These are phyloP conservation scores for Tigriopus californicus DNA, from an alignment of 2,888 invertebrate species.

Conservation along the genomic window DNA sequence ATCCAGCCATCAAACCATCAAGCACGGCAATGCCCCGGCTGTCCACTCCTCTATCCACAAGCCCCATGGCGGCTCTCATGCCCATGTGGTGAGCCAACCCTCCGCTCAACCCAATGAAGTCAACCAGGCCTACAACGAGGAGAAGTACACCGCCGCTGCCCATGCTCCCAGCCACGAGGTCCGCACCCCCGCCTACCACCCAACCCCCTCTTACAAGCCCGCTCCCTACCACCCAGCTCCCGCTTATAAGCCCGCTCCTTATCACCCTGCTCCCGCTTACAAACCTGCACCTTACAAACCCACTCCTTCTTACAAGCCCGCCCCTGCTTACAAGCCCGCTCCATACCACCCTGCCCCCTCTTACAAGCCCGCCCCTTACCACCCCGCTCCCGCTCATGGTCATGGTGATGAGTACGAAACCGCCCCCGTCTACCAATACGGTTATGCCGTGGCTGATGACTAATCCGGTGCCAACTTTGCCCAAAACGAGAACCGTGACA, in stretches of 20 bases:
- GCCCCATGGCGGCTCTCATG: conserved; percentile 1
- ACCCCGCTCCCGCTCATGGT: not conserved
- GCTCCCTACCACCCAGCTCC: conserved; percentile 1
- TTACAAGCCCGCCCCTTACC: conserved; percentile 6
- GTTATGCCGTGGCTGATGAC: conserved; percentile 11
- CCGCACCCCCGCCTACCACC: not conserved
- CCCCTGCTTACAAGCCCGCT: not conserved
- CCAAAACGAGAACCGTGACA: conserved; percentile 5
- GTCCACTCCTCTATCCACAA: conserved; percentile 3
- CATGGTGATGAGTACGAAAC: not conserved
- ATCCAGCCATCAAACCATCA: conserved; percentile 5
- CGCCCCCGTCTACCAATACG: conserved; percentile 11
- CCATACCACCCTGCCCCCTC: conserved; percentile 5
- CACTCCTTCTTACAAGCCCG: conserved; percentile 1
- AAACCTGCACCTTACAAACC: not conserved
- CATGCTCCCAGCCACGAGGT: conserved; percentile 4
- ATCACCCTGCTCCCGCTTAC: not conserved
- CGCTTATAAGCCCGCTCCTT: not conserved
- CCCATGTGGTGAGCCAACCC: conserved; percentile 1
- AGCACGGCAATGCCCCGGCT: conserved; percentile 7
- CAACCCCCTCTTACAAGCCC: not conserved
- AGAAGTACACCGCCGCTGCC: conserved; percentile 3
- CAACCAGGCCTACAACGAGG: conserved; percentile 5
- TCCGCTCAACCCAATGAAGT: conserved; percentile 1
- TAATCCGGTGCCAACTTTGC: conserved; percentile 3